These are phyloP conservation scores for Tarsius wallacei DNA, from an alignment of 2,797 vertebrate species.

Conservation along the genomic window DNA sequence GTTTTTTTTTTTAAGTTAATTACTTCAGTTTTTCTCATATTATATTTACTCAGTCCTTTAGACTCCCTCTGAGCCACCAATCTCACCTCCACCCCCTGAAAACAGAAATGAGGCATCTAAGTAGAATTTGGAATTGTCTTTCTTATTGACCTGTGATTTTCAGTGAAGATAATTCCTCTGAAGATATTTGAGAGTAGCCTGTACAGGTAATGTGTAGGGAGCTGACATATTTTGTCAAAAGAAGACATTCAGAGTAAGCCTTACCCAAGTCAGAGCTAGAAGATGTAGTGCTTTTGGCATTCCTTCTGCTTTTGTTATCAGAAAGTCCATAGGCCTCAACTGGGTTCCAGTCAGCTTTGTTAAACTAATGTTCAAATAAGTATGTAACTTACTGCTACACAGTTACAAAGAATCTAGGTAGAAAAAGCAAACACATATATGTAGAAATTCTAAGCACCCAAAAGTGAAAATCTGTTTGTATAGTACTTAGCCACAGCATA, in stretches of 20 bases:
- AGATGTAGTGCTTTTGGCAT: background rate
- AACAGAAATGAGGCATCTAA: background rate
- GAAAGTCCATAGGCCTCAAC: background rate
- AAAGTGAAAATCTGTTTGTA: background rate
- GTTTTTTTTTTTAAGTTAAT: background rate
- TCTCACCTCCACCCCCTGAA: background rate
- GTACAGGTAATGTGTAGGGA: background rate
- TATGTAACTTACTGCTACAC: background rate
- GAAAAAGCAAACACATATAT: background rate
- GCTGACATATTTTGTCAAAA: background rate
- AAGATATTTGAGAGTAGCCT: background rate
- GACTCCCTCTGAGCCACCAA: background rate
- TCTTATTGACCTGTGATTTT: background rate
- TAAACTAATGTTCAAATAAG: background rate
- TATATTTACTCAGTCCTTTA: constrained; percentile 17
- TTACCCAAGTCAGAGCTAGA: background rate
- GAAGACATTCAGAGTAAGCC: background rate
- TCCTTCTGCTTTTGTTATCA: background rate
- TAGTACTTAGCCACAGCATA: background rate
- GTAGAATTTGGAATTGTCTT: constrained; percentile 37
- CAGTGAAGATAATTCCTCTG: background rate
- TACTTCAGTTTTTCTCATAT: constrained; percentile 31
- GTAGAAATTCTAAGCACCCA: constrained; percentile 7
- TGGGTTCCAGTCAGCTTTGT: background rate
- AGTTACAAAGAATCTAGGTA: background rate